A percentile compares a stretch with the other conserved stretches of the same genome.
Evolutionary conservation across 2,888 invertebrate genomes (phyloP).

Genomic region (Andrena marginata): DNA sequence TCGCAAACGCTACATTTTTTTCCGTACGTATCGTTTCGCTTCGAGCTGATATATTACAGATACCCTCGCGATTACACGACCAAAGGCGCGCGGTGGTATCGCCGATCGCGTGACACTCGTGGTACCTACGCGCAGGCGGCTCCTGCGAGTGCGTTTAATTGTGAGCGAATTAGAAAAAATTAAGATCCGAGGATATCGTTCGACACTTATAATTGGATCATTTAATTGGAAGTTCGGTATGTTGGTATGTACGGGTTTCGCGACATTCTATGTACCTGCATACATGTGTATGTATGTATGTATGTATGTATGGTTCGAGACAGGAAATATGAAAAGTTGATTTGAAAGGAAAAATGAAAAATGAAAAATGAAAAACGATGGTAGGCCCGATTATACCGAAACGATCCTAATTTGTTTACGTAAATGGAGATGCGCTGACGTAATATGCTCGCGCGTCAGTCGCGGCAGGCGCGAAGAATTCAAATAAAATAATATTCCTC

Average conservation of each 20-base stretch:
- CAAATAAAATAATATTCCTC: conserved; percentile 13
- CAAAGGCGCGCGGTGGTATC: conserved; percentile 1
- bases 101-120: conserved; percentile 16
- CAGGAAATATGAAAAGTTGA: not conserved
- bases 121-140: not conserved
- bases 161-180: conserved; percentile 6
- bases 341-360: not conserved
- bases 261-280: not conserved
- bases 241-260: not conserved
- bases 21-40: not conserved
- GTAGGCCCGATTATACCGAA: too few species aligned
- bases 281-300: too few species aligned
- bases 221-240: not conserved
- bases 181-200: conserved; percentile 7
- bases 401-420: conserved; percentile 8
- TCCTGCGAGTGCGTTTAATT: conserved; percentile 11
- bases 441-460: not conserved
- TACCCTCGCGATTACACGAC: conserved; percentile 36
- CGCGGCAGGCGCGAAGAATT: not conserved
- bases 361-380: not conserved
- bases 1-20: not conserved
- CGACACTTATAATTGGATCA: not conserved
- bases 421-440: conserved; percentile 20
- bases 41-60: not conserved
- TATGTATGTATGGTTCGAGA: not conserved